Evolutionary conservation across 2,888 invertebrate genomes (phyloP).

Genomic region (Synanthedon vespiformis): DNA sequence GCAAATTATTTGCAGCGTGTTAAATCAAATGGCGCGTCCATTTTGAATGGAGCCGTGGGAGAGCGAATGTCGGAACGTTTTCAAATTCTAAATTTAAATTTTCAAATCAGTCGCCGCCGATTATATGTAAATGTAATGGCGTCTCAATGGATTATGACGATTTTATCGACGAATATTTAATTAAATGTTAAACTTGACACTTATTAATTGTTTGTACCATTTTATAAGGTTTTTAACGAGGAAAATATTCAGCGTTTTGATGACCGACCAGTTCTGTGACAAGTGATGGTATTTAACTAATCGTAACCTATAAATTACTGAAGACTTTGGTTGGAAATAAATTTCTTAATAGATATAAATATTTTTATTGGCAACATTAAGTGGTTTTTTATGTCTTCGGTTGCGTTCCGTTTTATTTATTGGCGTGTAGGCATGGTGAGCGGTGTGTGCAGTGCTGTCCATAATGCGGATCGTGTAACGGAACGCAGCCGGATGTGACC

Average conservation of each 20-base stretch:
- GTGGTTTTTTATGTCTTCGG: background rate
- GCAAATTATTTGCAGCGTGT: too few relatives aligned
- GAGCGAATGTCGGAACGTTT: conserved; percentile 1
- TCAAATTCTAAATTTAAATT: conserved; percentile 9
- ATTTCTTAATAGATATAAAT: conserved; percentile 1
- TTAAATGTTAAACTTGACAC: conserved; percentile 57
- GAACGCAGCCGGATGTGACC: conserved; percentile 64
- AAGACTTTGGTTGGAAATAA: conserved; percentile 1
- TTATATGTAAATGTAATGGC: conserved; percentile 8
- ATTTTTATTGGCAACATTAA: background rate
- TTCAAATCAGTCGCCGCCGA: conserved; percentile 4
- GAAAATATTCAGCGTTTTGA: conserved; percentile 35
- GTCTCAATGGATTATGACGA: conserved; percentile 19
- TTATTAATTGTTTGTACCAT: conserved; percentile 40
- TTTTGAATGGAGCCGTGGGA: background rate
- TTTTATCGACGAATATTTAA: conserved; percentile 44
- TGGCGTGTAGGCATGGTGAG: conserved; percentile 19
- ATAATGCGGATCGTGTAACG: conserved; percentile 49
- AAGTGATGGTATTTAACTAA: conserved; percentile 46
- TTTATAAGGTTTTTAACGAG: conserved; percentile 44
- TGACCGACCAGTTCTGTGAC: conserved; percentile 42
- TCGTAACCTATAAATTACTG: conserved; percentile 42
- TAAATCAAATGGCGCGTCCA: background rate
- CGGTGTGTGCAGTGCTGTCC: conserved; percentile 18
- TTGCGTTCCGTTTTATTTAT: background rate